phyloP scores from a whole-genome alignment of 2,113 vertebrate species.

The Pollachius pollachius region DNA sequence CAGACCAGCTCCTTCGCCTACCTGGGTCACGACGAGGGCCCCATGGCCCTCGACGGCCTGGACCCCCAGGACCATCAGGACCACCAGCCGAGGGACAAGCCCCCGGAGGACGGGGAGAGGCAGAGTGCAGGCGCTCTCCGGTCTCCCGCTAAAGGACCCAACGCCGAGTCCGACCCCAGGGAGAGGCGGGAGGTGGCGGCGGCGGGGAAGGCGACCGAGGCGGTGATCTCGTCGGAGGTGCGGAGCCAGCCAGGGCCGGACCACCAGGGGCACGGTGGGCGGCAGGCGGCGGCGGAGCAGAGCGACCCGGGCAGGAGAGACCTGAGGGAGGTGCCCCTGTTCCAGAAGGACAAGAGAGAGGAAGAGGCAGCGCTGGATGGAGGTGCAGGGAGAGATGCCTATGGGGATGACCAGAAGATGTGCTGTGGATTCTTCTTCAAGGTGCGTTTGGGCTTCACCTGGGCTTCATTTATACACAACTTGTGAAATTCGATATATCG shows the following conservation, averaged over 20 bases:
- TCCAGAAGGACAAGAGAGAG: constrained; percentile 74
- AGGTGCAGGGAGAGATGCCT: constrained; percentile 74
- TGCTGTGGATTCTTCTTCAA: constrained; percentile 99
- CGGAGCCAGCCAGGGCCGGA: constrained; percentile 77
- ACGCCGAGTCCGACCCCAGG: constrained; percentile 28
- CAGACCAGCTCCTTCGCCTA: constrained; percentile 89
- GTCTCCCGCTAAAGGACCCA: constrained; percentile 13
- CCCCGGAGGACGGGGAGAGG: constrained; percentile 35
- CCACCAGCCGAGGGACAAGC: not conserved
- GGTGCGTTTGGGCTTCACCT: constrained; percentile 62
- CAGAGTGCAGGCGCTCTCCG: constrained; percentile 35
- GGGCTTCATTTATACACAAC: too few relatives aligned
- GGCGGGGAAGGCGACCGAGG: constrained; percentile 18
- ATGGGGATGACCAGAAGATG: constrained; percentile 84
- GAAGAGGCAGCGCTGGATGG: constrained; percentile 67
- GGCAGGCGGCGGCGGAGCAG: constrained; percentile 46
- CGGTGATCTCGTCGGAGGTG: constrained; percentile 75
- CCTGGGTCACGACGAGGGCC: constrained; percentile 81
- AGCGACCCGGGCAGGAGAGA: constrained; percentile 70
- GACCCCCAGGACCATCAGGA: constrained; percentile 29
- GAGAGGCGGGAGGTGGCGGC: constrained; percentile 8
- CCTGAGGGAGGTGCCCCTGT: constrained; percentile 87
- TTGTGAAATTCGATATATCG: too few relatives aligned
- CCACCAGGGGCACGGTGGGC: constrained; percentile 63
- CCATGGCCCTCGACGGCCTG: constrained; percentile 7